phyloP scores from a whole-genome alignment of 2,888 invertebrate species.

The Strigamia transsilvanica region DNA sequence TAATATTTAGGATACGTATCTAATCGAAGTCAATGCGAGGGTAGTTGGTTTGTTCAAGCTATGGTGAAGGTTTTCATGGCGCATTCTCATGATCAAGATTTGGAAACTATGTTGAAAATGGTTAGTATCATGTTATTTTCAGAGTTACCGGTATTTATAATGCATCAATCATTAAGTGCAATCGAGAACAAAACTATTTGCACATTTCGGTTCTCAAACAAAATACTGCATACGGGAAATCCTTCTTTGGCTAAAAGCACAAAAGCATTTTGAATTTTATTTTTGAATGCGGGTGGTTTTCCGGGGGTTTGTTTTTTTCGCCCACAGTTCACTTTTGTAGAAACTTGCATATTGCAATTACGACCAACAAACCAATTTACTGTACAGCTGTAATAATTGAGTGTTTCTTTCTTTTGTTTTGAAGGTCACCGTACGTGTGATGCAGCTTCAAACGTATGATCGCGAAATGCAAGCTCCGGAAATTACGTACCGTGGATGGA shows the following conservation, averaged over 20 bases:
- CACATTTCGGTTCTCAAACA: neutral
- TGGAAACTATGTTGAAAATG: conserved; percentile 74
- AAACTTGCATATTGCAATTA: too few species aligned
- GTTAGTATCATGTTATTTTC: conserved; percentile 62
- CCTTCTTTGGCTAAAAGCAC: too few species aligned
- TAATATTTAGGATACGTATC: conserved; percentile 69
- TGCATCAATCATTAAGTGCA: too few species aligned
- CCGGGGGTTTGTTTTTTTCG: too few species aligned
- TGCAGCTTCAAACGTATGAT: conserved; percentile 62
- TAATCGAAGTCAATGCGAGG: conserved; percentile 69
- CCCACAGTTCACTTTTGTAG: too few species aligned
- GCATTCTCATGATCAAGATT: conserved; percentile 71
- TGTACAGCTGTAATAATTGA: too few species aligned
- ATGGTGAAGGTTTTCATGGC: conserved; percentile 73
- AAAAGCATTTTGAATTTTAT: too few species aligned
- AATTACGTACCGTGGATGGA: conserved; percentile 74
- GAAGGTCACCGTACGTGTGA: conserved; percentile 66
- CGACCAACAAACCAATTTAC: too few species aligned
- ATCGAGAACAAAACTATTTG: too few species aligned
- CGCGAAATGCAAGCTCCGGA: conserved; percentile 71
- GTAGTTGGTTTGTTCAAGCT: conserved; percentile 77
- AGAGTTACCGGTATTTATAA: too few species aligned
- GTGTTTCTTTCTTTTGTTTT: neutral
- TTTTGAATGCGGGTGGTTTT: too few species aligned
- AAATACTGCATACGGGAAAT: too few species aligned